phyloP scores from a whole-genome alignment of 2,888 invertebrate genomes.

The Myathropa florea region DNA sequence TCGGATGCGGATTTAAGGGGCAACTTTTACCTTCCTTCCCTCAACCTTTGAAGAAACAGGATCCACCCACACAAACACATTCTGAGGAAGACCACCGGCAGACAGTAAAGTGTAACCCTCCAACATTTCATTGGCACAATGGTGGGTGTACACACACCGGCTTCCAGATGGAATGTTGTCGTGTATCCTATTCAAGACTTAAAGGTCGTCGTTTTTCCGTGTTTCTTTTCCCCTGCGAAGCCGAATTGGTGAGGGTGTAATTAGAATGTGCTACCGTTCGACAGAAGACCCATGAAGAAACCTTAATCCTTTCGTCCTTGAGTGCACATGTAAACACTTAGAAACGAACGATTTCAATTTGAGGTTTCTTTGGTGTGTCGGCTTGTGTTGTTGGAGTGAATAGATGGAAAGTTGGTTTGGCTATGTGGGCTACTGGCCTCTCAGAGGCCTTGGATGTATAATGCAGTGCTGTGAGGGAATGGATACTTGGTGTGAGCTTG shows the following conservation, averaged over 20 bases:
- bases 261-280: constrained; percentile 16
- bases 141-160: background rate
- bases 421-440: background rate
- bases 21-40: background rate
- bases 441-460: background rate
- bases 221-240: background rate
- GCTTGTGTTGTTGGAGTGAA: background rate
- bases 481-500: background rate
- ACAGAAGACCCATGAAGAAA: constrained; percentile 4
- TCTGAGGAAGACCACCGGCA: background rate
- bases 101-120: background rate
- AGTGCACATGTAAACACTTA: constrained; percentile 31
- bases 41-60: background rate
- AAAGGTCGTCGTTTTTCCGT: background rate
- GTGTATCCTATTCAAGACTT: background rate
- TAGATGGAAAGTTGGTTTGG: background rate
- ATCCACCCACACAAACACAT: background rate
- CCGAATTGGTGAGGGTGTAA: constrained; percentile 1
- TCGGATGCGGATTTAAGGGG: background rate
- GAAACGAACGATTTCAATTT: constrained; percentile 18
- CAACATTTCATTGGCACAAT: background rate
- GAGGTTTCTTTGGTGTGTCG: background rate
- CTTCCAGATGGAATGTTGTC: background rate
- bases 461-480: too few relatives aligned
- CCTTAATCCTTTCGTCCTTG: constrained; percentile 25